phyloP scores from a whole-genome alignment of 2,888 invertebrate species.

The Orgyia antiqua region DNA sequence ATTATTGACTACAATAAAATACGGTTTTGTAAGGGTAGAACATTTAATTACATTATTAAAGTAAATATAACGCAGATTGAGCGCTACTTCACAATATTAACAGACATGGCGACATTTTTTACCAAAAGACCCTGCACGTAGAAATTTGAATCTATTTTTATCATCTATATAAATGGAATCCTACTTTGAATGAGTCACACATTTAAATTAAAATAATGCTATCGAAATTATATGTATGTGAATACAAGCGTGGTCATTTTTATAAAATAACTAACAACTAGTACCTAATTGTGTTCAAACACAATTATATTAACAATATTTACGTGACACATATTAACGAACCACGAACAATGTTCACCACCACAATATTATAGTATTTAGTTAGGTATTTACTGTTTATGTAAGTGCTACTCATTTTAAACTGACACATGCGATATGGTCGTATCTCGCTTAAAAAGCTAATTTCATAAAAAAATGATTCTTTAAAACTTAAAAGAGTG shows the following conservation, averaged over 20 bases:
- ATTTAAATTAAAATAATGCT: slow-evolving; percentile 30
- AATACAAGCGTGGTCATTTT: slow-evolving; percentile 26
- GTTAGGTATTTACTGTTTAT: too few relatives aligned
- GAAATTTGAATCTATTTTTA: slow-evolving; percentile 58
- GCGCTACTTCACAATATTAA: slow-evolving; percentile 40
- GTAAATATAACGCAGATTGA: slow-evolving; percentile 42
- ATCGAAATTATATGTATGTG: slow-evolving; percentile 17
- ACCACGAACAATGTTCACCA: slow-evolving; percentile 16
- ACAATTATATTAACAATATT: slow-evolving; percentile 14
- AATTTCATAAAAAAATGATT: slow-evolving; percentile 33
- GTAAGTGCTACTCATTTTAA: slow-evolving; percentile 2
- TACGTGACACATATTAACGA: slow-evolving; percentile 8
- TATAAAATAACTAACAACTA: slow-evolving; percentile 28
- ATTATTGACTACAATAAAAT: too few relatives aligned
- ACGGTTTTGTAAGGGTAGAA: slow-evolving; percentile 33
- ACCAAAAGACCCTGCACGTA: slow-evolving; percentile 62
- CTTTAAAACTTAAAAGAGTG: too few relatives aligned
- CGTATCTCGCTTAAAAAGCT: slow-evolving; percentile 19
- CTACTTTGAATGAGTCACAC: slow-evolving; percentile 43
- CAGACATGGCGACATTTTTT: slow-evolving; percentile 35
- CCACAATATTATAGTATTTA: background rate
- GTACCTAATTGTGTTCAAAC: slow-evolving; percentile 25
- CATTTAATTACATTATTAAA: slow-evolving; percentile 42
- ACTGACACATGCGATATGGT: slow-evolving; percentile 12
- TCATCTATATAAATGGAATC: slow-evolving; percentile 25